Percentiles rank a stretch among this genome's conserved stretches.
These are phyloP conservation scores for Solenodon paradoxus DNA, from an alignment of 2,113 vertebrate genomes.

Conservation along the genomic window DNA sequence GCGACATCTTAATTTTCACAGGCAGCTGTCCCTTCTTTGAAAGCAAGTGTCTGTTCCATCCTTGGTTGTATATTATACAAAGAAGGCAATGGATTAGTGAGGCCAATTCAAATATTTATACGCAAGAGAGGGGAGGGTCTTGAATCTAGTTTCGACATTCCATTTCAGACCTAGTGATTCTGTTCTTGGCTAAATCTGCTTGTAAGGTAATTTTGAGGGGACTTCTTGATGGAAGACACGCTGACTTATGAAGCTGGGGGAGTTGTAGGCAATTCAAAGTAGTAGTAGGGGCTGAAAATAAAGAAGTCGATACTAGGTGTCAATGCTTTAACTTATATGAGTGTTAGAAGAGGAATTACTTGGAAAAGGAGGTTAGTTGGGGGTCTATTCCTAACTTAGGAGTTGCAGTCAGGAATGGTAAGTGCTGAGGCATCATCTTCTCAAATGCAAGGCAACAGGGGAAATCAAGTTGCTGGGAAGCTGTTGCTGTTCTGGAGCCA, in stretches of 20 bases:
- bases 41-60: neutral
- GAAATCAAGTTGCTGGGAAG: slow-evolving; percentile 62
- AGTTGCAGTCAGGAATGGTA: neutral
- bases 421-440: neutral
- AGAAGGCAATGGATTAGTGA: neutral
- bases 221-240: neutral
- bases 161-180: neutral
- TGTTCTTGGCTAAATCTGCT: neutral
- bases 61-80: neutral
- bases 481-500: slow-evolving; percentile 59
- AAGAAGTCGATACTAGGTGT: neutral
- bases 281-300: neutral
- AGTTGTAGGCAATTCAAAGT: neutral
- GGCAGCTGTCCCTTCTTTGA: neutral
- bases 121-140: neutral
- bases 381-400: neutral
- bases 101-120: neutral
- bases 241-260: neutral
- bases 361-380: neutral
- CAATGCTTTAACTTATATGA: neutral
- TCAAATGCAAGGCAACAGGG: neutral
- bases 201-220: neutral
- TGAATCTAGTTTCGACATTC: neutral
- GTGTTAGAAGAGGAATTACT: neutral
- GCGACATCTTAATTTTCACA: neutral